A percentile compares a stretch with the other conserved stretches of the same genome.
phyloP scores from a whole-genome alignment of 2,797 vertebrate species.

The Mus spretus region DNA sequence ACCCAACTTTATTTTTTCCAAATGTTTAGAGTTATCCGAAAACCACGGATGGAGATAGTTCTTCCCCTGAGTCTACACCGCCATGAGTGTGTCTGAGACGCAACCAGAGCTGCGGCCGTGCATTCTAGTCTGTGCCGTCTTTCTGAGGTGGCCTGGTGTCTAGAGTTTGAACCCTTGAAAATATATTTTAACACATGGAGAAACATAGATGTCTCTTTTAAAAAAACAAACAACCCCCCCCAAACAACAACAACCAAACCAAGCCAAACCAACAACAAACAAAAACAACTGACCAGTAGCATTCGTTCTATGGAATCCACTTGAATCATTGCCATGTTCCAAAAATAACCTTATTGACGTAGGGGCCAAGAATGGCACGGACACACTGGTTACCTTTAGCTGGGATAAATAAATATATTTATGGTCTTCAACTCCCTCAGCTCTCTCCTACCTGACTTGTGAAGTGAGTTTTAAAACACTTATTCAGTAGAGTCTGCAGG shows the following conservation, averaged over 20 bases:
- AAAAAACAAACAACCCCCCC: not conserved
- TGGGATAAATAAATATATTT: slow-evolving; percentile 1
- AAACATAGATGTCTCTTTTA: not conserved
- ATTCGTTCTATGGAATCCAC: not conserved
- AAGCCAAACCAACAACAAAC: not conserved
- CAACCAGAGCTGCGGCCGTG: not conserved
- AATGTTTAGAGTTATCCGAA: slow-evolving; percentile 32
- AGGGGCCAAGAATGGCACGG: slow-evolving; percentile 1
- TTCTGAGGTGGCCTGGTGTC: not conserved
- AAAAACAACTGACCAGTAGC: not conserved
- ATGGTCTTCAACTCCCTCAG: not conserved
- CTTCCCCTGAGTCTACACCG: not conserved
- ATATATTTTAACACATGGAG: not conserved
- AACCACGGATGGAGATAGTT: not conserved
- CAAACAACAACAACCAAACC: no score
- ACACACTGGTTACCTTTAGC: not conserved
- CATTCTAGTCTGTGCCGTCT: not conserved
- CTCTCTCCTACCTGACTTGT: not conserved
- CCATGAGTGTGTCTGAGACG: not conserved
- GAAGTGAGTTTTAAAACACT: not conserved
- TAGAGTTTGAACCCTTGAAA: slow-evolving; percentile 36
- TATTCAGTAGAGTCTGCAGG: not conserved
- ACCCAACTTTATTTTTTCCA: slow-evolving; percentile 62
- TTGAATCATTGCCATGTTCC: slow-evolving; percentile 45
- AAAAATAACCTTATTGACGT: slow-evolving; percentile 19